These are phyloP conservation scores for Troides aeacus DNA, from an alignment of 2,888 invertebrate genomes.

Conservation along the genomic window DNA sequence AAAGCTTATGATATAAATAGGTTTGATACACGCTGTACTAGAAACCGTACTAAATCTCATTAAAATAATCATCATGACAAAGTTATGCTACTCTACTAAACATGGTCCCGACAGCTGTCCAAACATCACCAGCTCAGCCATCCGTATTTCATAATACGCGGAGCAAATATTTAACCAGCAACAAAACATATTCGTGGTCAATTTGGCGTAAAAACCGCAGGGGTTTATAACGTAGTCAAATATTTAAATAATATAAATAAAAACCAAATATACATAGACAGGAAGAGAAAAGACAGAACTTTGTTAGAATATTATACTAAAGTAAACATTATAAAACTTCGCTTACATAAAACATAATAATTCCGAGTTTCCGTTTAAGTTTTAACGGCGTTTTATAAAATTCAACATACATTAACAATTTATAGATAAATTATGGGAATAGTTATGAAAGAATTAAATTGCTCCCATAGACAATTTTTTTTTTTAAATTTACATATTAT, in stretches of 20 bases:
- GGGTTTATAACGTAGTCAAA: conserved; percentile 34
- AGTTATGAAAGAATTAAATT: no score
- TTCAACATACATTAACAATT: no score
- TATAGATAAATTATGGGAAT: no score
- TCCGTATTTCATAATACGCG: conserved; percentile 52
- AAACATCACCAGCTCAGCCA: conserved; percentile 49
- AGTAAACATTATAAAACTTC: neutral
- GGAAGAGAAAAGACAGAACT: neutral
- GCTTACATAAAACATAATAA: neutral
- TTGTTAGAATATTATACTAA: neutral
- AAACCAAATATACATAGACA: neutral
- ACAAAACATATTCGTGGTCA: conserved; percentile 54
- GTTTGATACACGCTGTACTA: no score
- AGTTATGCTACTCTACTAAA: conserved; percentile 20
- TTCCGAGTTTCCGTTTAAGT: neutral
- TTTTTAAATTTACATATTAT: no score
- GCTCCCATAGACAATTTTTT: no score
- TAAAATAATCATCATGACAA: neutral
- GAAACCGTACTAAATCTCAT: neutral
- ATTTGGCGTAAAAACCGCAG: conserved; percentile 56
- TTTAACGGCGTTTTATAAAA: no score
- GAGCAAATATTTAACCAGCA: conserved; percentile 54
- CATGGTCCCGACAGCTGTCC: conserved; percentile 52
- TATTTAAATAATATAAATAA: conserved; percentile 19
- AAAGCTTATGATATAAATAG: no score